phyloP scores from a whole-genome alignment of 2,888 invertebrate genomes.

The Strigamia transsilvanica region DNA sequence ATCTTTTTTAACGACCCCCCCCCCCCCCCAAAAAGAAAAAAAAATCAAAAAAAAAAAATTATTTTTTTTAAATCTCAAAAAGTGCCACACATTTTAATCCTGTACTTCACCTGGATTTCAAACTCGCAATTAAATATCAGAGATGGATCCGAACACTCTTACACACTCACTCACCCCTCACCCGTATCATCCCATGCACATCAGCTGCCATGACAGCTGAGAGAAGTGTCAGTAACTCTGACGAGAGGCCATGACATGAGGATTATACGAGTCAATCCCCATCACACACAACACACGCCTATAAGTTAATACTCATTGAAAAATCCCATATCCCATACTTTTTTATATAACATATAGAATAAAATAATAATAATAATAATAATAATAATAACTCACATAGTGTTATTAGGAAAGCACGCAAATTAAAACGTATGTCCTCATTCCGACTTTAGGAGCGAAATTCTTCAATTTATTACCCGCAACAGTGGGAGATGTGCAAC shows the following conservation, averaged over 20 bases:
- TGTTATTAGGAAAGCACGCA: no score
- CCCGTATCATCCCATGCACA: constrained; percentile 45
- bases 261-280: constrained; percentile 49
- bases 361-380: background rate
- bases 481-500: constrained; percentile 43
- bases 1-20: background rate
- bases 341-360: background rate
- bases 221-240: constrained; percentile 49
- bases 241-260: constrained; percentile 44
- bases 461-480: constrained; percentile 1
- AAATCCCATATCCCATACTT: background rate
- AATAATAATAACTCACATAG: no score
- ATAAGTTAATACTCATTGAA: constrained; percentile 11
- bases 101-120: constrained; percentile 41
- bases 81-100: constrained; percentile 11
- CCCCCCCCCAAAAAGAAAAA: background rate
- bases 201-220: constrained; percentile 40
- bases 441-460: background rate
- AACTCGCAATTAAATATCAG: constrained; percentile 26
- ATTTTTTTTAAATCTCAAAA: background rate
- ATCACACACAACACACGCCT: constrained; percentile 39
- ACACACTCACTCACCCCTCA: constrained; percentile 34
- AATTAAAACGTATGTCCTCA: constrained; percentile 31
- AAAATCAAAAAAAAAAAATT: no score
- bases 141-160: constrained; percentile 26